These are phyloP conservation scores for Fopius arisanus DNA, from an alignment of 1,140 invertebrate genomes.

Conservation along the genomic window DNA sequence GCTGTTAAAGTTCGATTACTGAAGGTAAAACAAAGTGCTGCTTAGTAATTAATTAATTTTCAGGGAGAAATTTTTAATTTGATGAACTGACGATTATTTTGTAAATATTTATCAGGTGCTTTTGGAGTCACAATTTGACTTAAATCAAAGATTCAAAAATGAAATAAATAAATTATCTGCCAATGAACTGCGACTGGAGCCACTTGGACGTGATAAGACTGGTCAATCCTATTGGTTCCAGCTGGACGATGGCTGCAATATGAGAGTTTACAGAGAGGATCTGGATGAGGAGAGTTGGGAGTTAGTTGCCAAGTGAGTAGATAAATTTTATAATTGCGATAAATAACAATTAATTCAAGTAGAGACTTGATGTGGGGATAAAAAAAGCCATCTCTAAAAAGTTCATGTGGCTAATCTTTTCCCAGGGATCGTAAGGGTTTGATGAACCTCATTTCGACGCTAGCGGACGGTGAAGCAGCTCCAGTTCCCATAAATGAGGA, in stretches of 20 bases:
- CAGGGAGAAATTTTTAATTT: background rate
- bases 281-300: slow-evolving; percentile 96
- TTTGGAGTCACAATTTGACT: slow-evolving; percentile 94
- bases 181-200: slow-evolving; percentile 81
- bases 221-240: slow-evolving; percentile 95
- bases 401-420: slow-evolving; percentile 24
- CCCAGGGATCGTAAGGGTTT: slow-evolving; percentile 77
- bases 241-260: slow-evolving; percentile 85
- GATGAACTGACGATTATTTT: slow-evolving; percentile 19
- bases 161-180: slow-evolving; percentile 86
- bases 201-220: slow-evolving; percentile 88
- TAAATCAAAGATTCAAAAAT: slow-evolving; percentile 91
- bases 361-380: too few relatives aligned
- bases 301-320: slow-evolving; percentile 83
- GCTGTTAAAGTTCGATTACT: slow-evolving; percentile 88
- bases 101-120: slow-evolving; percentile 74
- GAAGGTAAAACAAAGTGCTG: too few relatives aligned
- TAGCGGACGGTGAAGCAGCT: slow-evolving; percentile 72
- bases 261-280: slow-evolving; percentile 93
- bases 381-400: too few relatives aligned
- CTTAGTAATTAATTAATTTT: too few relatives aligned
- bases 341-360: too few relatives aligned
- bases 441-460: slow-evolving; percentile 74
- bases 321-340: slow-evolving; percentile 19
- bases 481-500: slow-evolving; percentile 55